Conservation (phyloP, 2,888 invertebrate species). For the Hemithea aestivaria region DNA sequence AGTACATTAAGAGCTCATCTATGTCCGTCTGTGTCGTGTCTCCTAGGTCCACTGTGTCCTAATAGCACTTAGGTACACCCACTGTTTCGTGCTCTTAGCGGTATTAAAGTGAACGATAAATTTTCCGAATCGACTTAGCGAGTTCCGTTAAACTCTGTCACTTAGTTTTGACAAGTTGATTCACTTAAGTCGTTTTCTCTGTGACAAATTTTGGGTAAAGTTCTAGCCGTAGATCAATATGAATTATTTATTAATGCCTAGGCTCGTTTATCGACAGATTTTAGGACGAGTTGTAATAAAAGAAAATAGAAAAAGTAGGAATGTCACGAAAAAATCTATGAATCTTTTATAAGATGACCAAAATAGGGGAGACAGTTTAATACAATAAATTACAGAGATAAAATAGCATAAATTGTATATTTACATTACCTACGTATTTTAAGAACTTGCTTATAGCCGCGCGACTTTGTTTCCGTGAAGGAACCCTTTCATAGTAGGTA, state of each 20-base stretch:
- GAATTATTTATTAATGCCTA: conserved; percentile 10
- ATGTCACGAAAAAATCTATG: too few species aligned
- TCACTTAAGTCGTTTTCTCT: conserved; percentile 23
- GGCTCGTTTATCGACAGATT: neutral
- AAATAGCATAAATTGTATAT: too few species aligned
- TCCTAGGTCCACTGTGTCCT: conserved; percentile 3
- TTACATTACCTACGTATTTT: too few species aligned
- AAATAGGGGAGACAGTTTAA: too few species aligned
- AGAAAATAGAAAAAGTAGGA: neutral
- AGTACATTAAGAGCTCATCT: too few species aligned
- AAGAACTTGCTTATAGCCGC: too few species aligned
- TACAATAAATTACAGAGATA: too few species aligned
- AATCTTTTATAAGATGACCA: too few species aligned
- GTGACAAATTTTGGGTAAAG: conserved; percentile 16
- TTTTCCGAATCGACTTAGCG: conserved; percentile 27
- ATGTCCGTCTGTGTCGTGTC: too few species aligned
- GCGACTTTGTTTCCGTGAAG: too few species aligned
- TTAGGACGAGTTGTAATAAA: neutral
- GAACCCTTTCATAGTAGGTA: too few species aligned
- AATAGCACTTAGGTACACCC: conserved; percentile 10
- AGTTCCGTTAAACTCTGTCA: conserved; percentile 22
- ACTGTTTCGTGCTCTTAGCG: conserved; percentile 17
- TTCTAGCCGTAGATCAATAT: conserved; percentile 8
- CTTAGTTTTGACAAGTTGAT: conserved; percentile 27
- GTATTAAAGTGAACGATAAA: conserved; percentile 25